Evolutionary conservation across 1,140 invertebrate species (phyloP).

Genomic region (Hyphantria cunea): DNA sequence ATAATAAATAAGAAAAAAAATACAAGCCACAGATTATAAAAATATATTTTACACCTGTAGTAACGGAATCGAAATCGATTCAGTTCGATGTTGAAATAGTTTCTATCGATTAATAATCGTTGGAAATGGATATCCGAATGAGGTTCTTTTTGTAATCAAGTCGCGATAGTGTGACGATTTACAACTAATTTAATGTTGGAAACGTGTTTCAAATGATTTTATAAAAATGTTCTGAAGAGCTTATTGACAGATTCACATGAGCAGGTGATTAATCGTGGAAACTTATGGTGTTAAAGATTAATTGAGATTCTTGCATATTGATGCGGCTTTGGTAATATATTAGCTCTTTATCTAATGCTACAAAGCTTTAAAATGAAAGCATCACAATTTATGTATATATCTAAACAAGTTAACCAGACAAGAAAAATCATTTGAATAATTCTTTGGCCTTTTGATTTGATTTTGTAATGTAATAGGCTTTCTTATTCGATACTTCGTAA

Average conservation of each 20-base stretch:
- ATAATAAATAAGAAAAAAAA: constrained; percentile 55
- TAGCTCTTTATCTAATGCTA: neutral
- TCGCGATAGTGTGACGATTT: constrained; percentile 14
- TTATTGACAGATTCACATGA: constrained; percentile 23
- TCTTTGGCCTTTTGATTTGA: too few species aligned
- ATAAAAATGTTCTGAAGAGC: constrained; percentile 1
- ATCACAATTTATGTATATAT: constrained; percentile 2
- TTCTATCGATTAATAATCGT: constrained; percentile 27
- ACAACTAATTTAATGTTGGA: constrained; percentile 6
- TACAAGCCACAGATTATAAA: constrained; percentile 23
- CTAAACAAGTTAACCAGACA: neutral
- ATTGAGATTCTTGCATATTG: constrained; percentile 7
- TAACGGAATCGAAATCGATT: constrained; percentile 31
- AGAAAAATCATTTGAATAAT: neutral
- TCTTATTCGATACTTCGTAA: too few species aligned
- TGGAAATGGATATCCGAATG: constrained; percentile 30
- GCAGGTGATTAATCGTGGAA: constrained; percentile 10
- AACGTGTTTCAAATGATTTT: constrained; percentile 6
- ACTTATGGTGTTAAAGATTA: constrained; percentile 8
- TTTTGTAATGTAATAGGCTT: too few species aligned
- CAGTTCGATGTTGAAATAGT: constrained; percentile 40
- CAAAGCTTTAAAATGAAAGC: neutral
- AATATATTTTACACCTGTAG: constrained; percentile 24
- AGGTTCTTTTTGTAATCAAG: constrained; percentile 44
- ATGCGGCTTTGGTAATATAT: constrained; percentile 1